phyloP scores from a whole-genome alignment of 2,888 invertebrate genomes.

The Ophion costatus region DNA sequence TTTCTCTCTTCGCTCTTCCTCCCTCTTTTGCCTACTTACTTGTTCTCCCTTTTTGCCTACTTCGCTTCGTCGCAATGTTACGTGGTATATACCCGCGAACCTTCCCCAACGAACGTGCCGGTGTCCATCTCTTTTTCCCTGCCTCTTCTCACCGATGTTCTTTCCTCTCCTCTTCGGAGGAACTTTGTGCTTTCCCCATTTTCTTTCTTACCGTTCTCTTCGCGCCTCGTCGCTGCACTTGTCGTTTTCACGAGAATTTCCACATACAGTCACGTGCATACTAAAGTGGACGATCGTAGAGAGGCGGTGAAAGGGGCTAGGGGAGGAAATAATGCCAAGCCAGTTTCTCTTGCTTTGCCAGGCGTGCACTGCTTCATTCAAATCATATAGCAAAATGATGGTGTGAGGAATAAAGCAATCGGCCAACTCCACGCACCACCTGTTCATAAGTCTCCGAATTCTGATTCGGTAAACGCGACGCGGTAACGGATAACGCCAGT shows the following conservation, averaged over 20 bases:
- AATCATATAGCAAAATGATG: background rate
- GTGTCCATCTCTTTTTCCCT: constrained; percentile 59
- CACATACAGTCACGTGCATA: too few species aligned
- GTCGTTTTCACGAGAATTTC: background rate
- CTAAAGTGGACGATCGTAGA: background rate
- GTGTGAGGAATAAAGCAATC: too few species aligned
- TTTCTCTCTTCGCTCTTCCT: constrained; percentile 24
- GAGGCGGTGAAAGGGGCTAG: background rate
- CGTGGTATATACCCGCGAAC: constrained; percentile 48
- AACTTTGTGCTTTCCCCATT: constrained; percentile 16
- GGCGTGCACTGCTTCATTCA: background rate
- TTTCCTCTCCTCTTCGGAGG: constrained; percentile 3
- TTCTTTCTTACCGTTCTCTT: background rate
- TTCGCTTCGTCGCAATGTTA: constrained; percentile 48
- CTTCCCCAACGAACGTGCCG: constrained; percentile 61
- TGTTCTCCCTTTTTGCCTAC: constrained; percentile 27
- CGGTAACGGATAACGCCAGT: background rate
- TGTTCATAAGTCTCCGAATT: background rate
- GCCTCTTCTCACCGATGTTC: constrained; percentile 4
- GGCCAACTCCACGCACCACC: background rate
- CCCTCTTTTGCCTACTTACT: background rate
- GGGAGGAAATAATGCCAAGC: background rate
- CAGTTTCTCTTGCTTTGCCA: background rate
- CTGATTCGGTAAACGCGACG: background rate
- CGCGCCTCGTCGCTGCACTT: constrained; percentile 18